Evolutionary conservation across 1,140 invertebrate species (phyloP).

Genomic region (Copidosoma floridanum): DNA sequence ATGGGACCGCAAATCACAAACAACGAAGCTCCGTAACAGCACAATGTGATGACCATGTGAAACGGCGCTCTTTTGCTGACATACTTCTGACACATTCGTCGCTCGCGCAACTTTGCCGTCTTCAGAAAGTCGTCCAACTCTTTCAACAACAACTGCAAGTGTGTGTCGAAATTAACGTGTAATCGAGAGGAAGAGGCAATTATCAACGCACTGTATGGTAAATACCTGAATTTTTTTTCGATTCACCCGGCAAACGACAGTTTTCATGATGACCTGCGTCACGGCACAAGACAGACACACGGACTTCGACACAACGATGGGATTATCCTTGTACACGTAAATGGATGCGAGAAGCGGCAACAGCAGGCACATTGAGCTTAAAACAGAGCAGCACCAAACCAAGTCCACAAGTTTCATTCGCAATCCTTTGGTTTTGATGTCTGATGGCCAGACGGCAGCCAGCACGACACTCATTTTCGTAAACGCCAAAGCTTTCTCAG

Average conservation of each 20-base stretch:
- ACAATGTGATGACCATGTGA: constrained; percentile 11
- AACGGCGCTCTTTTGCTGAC: constrained; percentile 17
- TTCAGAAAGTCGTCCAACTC: constrained; percentile 31
- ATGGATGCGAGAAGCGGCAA: constrained; percentile 6
- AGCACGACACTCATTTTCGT: constrained; percentile 17
- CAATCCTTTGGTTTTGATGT: not conserved
- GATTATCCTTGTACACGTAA: constrained; percentile 9
- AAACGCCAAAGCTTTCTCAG: constrained; percentile 3
- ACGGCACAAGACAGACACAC: constrained; percentile 14
- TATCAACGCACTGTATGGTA: not conserved
- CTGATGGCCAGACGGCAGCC: constrained; percentile 30
- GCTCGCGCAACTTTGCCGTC: constrained; percentile 21
- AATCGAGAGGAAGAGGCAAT: constrained; percentile 25
- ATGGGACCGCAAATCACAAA: constrained; percentile 24
- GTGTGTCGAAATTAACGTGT: constrained; percentile 22
- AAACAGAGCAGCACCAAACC: constrained; percentile 19
- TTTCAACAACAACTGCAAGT: constrained; percentile 26
- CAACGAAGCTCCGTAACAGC: constrained; percentile 23
- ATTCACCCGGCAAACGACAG: constrained; percentile 4
- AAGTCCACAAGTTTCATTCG: constrained; percentile 17
- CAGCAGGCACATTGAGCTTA: constrained; percentile 7
- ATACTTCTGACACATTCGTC: constrained; percentile 25
- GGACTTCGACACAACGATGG: constrained; percentile 15
- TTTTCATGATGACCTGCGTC: constrained; percentile 17
- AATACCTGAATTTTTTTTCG: constrained; percentile 28